Percentiles rank a stretch among this genome's conserved stretches.
phyloP scores from a whole-genome alignment of 1,140 invertebrate genomes.

The Drosophila cardini region DNA sequence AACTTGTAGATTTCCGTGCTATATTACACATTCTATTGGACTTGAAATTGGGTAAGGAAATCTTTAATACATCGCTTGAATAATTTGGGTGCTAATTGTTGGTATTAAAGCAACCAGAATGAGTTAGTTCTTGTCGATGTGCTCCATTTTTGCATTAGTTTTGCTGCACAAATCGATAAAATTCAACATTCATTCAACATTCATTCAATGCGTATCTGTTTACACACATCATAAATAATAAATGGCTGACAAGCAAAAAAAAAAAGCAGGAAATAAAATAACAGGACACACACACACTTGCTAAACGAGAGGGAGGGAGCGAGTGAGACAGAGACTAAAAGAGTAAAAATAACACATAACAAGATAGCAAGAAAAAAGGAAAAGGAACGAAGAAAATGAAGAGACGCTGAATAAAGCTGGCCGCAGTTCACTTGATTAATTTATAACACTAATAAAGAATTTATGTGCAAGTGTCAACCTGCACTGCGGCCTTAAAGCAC shows the following conservation, averaged over 20 bases:
- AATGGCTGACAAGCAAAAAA: constrained; percentile 67
- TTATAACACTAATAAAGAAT: constrained; percentile 83
- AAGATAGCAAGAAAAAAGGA: constrained; percentile 29
- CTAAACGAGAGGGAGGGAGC: not conserved
- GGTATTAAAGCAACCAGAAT: constrained; percentile 17
- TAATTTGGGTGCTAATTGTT: not conserved
- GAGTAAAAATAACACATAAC: constrained; percentile 36
- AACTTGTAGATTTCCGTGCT: too few relatives aligned
- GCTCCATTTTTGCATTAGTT: constrained; percentile 53
- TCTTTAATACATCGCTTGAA: too few relatives aligned
- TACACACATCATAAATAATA: constrained; percentile 80
- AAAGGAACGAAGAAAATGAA: constrained; percentile 4
- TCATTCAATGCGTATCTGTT: constrained; percentile 76
- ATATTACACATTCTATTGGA: too few relatives aligned
- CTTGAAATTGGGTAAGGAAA: too few relatives aligned
- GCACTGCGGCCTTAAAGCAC: constrained; percentile 62
- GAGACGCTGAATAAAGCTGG: constrained; percentile 23
- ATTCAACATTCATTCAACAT: constrained; percentile 71
- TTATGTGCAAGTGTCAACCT: constrained; percentile 80
- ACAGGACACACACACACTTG: constrained; percentile 25
- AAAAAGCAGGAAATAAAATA: constrained; percentile 45
- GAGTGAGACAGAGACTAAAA: not conserved
- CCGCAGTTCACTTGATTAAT: constrained; percentile 77
- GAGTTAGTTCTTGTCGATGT: constrained; percentile 24
- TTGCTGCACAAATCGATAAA: constrained; percentile 67